phyloP scores from a whole-genome alignment of 2,888 invertebrate genomes.

The Choreutis nemorana region DNA sequence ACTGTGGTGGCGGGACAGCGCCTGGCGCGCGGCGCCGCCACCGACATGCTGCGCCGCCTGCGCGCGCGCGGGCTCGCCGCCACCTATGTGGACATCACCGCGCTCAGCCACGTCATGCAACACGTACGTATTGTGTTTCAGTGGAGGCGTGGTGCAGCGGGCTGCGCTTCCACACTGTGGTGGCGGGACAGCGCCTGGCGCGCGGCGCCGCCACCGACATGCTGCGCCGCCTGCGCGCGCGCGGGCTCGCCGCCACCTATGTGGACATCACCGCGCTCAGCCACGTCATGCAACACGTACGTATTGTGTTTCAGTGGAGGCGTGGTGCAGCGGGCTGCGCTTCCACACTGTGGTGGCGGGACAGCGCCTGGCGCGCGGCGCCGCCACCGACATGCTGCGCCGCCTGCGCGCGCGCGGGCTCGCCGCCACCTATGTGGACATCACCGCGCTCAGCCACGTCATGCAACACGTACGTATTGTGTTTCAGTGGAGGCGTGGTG shows the following conservation, averaged over 20 bases:
- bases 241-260: constrained; percentile 80
- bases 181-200: constrained; percentile 85
- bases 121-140: too few relatives aligned
- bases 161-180: constrained; percentile 76
- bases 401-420: constrained; percentile 75
- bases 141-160: constrained; percentile 75
- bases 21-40: constrained; percentile 75
- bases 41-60: constrained; percentile 77
- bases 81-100: constrained; percentile 82
- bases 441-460: constrained; percentile 81
- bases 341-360: constrained; percentile 88
- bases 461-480: too few relatives aligned
- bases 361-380: constrained; percentile 74
- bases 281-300: constrained; percentile 85
- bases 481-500: constrained; percentile 76
- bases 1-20: constrained; percentile 86
- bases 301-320: too few relatives aligned
- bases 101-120: constrained; percentile 84
- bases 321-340: constrained; percentile 68
- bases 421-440: constrained; percentile 80
- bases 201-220: constrained; percentile 77
- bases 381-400: constrained; percentile 79
- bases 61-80: constrained; percentile 76
- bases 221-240: constrained; percentile 73
- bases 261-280: constrained; percentile 82